phyloP scores from a whole-genome alignment of 1,140 invertebrate species.

The Ips nitidus region DNA sequence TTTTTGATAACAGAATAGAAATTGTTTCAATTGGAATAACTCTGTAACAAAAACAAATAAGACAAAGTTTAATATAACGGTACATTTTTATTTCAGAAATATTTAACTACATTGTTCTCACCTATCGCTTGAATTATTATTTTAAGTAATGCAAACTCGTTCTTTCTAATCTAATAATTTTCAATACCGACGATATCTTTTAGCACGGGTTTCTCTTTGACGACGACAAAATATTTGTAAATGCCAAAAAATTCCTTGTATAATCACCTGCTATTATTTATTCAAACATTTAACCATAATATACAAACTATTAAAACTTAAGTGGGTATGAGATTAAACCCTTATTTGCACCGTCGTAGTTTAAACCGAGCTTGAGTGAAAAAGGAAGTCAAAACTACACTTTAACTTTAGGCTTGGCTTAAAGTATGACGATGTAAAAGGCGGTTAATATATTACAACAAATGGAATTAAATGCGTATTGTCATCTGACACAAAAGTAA shows the following conservation, averaged over 20 bases:
- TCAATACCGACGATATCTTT: slow-evolving; percentile 11
- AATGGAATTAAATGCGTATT: too few relatives aligned
- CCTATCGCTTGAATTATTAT: slow-evolving; percentile 26
- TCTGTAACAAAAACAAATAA: too few relatives aligned
- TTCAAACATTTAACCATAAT: neutral
- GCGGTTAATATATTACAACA: too few relatives aligned
- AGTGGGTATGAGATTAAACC: too few relatives aligned
- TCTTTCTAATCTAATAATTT: slow-evolving; percentile 35
- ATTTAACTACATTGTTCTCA: slow-evolving; percentile 38
- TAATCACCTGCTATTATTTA: neutral
- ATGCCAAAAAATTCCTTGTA: neutral
- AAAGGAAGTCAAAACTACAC: neutral
- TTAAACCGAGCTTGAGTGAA: too few relatives aligned
- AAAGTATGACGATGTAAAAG: too few relatives aligned
- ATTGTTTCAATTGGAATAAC: too few relatives aligned
- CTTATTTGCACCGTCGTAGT: too few relatives aligned
- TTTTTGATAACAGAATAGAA: too few relatives aligned
- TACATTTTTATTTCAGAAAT: slow-evolving; percentile 40
- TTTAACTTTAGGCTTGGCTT: neutral
- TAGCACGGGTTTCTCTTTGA: slow-evolving; percentile 12
- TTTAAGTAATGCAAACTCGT: slow-evolving; percentile 38
- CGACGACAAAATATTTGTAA: slow-evolving; percentile 8
- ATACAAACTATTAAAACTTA: too few relatives aligned
- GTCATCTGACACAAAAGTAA: too few relatives aligned
- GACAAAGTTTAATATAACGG: slow-evolving; percentile 18